A percentile compares a stretch with the other conserved stretches of the same genome.
Evolutionary conservation across 37 sponge, comb jelly and placozoan species (phyloP).

Genomic region (Crambe crambe): DNA sequence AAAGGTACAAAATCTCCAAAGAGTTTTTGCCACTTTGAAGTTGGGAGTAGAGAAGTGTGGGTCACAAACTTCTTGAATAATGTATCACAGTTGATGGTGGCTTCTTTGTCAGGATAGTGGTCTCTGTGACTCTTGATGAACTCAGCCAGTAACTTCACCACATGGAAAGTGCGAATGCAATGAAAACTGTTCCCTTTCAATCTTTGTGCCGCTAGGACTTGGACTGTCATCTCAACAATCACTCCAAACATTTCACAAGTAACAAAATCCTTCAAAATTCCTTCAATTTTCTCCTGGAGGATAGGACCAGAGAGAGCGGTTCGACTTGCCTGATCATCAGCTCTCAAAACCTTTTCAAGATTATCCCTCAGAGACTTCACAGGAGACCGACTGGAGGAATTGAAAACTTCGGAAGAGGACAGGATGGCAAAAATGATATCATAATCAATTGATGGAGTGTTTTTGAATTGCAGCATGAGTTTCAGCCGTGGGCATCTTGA

Average conservation of each 20-base stretch:
- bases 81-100: conserved; percentile 37
- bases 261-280: conserved; percentile 8
- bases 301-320: conserved; percentile 72
- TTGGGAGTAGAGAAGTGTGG: conserved; percentile 11
- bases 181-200: conserved; percentile 87
- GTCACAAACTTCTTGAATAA: conserved; percentile 52
- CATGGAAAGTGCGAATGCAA: conserved; percentile 87
- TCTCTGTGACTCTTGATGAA: conserved; percentile 19
- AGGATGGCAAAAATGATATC: conserved; percentile 74
- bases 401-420: not conserved
- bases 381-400: not conserved
- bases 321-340: conserved; percentile 58
- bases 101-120: not conserved
- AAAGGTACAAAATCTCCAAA: conserved; percentile 73
- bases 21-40: conserved; percentile 64
- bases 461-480: conserved; percentile 48
- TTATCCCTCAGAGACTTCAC: not conserved
- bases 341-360: conserved; percentile 11
- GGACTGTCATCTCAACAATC: conserved; percentile 64
- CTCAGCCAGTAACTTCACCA: conserved; percentile 63
- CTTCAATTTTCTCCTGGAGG: conserved; percentile 48
- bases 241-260: conserved; percentile 40
- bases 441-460: conserved; percentile 50
- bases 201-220: conserved; percentile 46
- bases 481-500: conserved; percentile 82